Percentiles rank a stretch among this genome's conserved stretches.
These are phyloP conservation scores for Ormyrus thymus DNA, from an alignment of 2,888 invertebrate genomes.

Conservation along the genomic window DNA sequence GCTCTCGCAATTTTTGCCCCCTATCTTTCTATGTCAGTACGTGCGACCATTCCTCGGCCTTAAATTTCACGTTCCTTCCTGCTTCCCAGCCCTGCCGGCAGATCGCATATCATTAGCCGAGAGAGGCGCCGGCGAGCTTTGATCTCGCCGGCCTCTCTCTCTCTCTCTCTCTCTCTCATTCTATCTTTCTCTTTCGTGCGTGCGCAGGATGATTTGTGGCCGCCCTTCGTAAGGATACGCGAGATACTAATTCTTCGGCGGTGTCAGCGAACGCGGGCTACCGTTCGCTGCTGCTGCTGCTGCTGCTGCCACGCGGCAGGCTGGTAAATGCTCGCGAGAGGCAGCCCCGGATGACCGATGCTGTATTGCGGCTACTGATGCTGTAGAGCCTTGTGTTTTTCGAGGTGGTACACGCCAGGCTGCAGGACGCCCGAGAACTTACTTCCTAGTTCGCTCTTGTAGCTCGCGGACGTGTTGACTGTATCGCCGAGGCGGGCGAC, in stretches of 20 bases:
- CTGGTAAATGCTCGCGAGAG: not conserved
- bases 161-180: not conserved
- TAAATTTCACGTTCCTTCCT: conserved; percentile 31
- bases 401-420: too few species aligned
- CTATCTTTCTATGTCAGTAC: not conserved
- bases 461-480: too few species aligned
- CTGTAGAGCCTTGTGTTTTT: too few species aligned
- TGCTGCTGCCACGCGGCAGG: not conserved
- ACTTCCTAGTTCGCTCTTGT: too few species aligned
- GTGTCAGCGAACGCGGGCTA: conserved; percentile 53
- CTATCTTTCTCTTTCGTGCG: not conserved
- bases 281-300: conserved; percentile 51
- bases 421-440: too few species aligned
- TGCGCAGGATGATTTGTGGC: conserved; percentile 63
- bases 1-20: not conserved
- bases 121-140: conserved; percentile 61
- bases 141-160: conserved; percentile 57
- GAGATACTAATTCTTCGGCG: conserved; percentile 62
- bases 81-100: conserved; percentile 46
- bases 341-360: too few species aligned
- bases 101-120: conserved; percentile 64
- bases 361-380: too few species aligned
- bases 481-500: too few species aligned
- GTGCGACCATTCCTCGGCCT: not conserved
- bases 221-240: conserved; percentile 58